These are phyloP conservation scores for Bombycilla garrulus DNA, from an alignment of 2,113 vertebrate species.

Conservation along the genomic window DNA sequence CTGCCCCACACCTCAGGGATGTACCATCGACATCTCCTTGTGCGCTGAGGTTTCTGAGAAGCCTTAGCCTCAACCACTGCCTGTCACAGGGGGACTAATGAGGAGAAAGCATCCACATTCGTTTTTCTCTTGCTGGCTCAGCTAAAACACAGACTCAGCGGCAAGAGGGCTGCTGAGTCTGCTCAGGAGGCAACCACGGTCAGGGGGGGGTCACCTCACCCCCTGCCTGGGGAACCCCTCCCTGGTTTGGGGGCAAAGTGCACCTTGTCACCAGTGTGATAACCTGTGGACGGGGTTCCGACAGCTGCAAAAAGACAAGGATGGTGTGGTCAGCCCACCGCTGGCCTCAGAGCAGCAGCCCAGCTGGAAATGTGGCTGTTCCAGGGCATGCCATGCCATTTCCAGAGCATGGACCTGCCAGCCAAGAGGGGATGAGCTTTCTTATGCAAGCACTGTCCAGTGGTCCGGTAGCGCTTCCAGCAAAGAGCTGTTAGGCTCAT, in stretches of 20 bases:
- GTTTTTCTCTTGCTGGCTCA: not conserved
- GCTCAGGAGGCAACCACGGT: not conserved
- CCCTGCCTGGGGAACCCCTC: not conserved
- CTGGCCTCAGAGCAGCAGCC: not conserved
- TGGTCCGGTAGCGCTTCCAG: not conserved
- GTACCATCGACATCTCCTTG: not conserved
- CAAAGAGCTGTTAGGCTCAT: not conserved
- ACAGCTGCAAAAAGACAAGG: not conserved
- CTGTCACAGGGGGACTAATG: not conserved
- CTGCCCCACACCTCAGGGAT: not conserved
- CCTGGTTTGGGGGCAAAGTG: not conserved
- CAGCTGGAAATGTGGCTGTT: not conserved
- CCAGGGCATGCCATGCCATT: not conserved
- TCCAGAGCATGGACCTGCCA: not conserved
- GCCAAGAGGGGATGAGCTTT: not conserved
- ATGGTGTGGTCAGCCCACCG: accelerated
- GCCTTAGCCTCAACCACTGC: not conserved
- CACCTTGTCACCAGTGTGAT: not conserved
- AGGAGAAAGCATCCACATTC: not conserved
- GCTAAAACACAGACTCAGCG: not conserved
- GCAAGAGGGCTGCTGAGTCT: not conserved
- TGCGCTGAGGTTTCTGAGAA: not conserved
- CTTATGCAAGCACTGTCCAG: accelerated
- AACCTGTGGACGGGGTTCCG: not conserved
- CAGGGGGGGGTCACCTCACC: not conserved